phyloP scores from a whole-genome alignment of 2,797 vertebrate genomes.

The Pteronotus mesoamericanus region DNA sequence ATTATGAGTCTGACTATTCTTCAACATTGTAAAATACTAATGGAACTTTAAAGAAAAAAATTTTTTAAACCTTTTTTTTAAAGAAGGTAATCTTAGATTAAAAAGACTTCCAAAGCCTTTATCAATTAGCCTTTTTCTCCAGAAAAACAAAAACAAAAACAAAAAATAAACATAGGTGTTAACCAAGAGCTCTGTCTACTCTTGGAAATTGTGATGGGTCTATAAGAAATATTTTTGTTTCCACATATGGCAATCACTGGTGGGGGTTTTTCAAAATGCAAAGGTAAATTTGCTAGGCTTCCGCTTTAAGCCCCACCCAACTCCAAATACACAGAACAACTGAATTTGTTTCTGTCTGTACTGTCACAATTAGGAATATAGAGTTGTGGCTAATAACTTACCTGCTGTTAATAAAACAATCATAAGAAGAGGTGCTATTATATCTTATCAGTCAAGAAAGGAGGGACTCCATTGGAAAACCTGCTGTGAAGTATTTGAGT shows the following conservation, averaged over 20 bases:
- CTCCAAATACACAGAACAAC: not conserved
- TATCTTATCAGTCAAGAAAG: not conserved
- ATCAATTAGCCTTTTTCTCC: not conserved
- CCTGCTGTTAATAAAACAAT: not conserved
- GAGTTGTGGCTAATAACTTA: not conserved
- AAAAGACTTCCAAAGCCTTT: not conserved
- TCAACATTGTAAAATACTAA: not conserved
- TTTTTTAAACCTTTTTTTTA: not conserved
- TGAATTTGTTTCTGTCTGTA: not conserved
- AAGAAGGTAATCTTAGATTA: not conserved
- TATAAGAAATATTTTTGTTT: not conserved
- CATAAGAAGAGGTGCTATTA: not conserved
- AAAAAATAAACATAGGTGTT: not conserved
- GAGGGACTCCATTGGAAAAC: not conserved
- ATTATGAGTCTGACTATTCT: not conserved
- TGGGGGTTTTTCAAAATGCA: not conserved
- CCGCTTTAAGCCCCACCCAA: not conserved
- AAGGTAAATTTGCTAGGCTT: not conserved
- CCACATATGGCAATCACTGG: not conserved
- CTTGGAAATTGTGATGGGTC: not conserved
- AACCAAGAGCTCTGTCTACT: not conserved
- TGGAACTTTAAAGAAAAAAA: not conserved
- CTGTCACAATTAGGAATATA: not conserved
- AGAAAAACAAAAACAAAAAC: constrained; percentile 9
- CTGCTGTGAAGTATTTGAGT: not conserved